Conservation (phyloP, 2,888 invertebrate genomes). For the Andrena bucephala region DNA sequence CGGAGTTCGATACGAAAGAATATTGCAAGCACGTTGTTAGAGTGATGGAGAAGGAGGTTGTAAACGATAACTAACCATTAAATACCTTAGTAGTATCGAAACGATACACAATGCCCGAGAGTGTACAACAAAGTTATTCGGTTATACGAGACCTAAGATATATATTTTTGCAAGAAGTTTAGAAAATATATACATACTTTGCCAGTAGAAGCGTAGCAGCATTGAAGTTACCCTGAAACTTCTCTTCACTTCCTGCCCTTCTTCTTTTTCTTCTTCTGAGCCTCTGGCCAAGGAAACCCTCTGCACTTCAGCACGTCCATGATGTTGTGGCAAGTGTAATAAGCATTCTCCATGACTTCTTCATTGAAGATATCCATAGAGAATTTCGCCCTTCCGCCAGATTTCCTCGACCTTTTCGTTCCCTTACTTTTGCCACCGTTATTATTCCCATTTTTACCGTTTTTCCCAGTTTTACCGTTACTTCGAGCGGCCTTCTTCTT, state of each 20-base stretch:
- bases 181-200: slow-evolving; percentile 23
- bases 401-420: slow-evolving; percentile 86
- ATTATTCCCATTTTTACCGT: slow-evolving; percentile 73
- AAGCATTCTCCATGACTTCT: slow-evolving; percentile 97
- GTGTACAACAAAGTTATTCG: background rate
- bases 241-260: slow-evolving; percentile 88
- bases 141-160: background rate
- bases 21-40: slow-evolving; percentile 64
- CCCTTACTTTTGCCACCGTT: slow-evolving; percentile 86
- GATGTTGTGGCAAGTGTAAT: slow-evolving; percentile 96
- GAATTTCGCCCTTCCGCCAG: slow-evolving; percentile 88
- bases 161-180: slow-evolving; percentile 28
- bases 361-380: slow-evolving; percentile 95
- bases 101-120: background rate
- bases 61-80: background rate
- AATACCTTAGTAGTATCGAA: slow-evolving; percentile 1
- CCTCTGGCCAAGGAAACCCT: slow-evolving; percentile 96
- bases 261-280: slow-evolving; percentile 92
- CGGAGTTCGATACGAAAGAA: slow-evolving; percentile 83
- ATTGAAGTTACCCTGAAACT: background rate
- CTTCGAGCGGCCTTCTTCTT: slow-evolving; percentile 67
- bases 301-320: slow-evolving; percentile 94
- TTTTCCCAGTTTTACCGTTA: slow-evolving; percentile 68
- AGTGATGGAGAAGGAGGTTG: slow-evolving; percentile 12
- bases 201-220: background rate